Percentiles rank a stretch among this genome's conserved stretches.
phyloP scores from a whole-genome alignment of 2,888 invertebrate species.

The Conus canariensis region DNA sequence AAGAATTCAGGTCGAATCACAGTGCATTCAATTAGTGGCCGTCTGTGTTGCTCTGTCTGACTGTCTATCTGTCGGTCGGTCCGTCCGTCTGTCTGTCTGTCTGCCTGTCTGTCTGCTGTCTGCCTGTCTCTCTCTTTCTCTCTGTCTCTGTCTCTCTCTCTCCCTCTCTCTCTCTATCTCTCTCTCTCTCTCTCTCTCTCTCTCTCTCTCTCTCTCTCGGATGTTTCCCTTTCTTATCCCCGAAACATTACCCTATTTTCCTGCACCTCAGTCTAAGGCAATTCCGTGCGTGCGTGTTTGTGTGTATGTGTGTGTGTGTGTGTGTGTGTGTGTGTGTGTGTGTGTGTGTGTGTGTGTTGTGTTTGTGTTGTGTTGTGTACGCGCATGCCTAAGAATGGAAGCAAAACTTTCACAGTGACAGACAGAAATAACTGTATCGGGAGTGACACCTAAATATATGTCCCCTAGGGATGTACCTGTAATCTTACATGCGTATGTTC shows the following conservation, averaged over 20 bases:
- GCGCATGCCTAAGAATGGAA: background rate
- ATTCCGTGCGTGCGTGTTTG: background rate
- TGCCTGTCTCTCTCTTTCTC: background rate
- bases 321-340: slow-evolving; percentile 1
- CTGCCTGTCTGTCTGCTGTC: background rate
- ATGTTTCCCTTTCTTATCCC: too few species aligned
- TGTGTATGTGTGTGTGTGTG: background rate
- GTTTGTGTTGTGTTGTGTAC: background rate
- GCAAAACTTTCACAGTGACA: background rate
- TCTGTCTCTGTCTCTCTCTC: background rate
- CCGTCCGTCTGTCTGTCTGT: background rate
- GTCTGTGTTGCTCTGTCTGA: background rate
- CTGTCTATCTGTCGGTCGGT: background rate
- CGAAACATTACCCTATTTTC: too few species aligned
- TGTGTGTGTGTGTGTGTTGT: background rate
- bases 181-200: too few species aligned
- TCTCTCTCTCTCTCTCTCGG: too few species aligned
- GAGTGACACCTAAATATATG: too few species aligned
- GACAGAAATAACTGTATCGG: too few species aligned
- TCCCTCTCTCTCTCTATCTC: background rate
- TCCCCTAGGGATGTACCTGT: too few species aligned
- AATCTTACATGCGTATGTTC: too few species aligned
- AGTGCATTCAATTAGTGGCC: too few species aligned
- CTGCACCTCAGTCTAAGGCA: too few species aligned
- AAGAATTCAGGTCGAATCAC: too few species aligned